Evolutionary conservation across 2,113 vertebrate species (phyloP).

Genomic region (Cephalopholis sonnerati): DNA sequence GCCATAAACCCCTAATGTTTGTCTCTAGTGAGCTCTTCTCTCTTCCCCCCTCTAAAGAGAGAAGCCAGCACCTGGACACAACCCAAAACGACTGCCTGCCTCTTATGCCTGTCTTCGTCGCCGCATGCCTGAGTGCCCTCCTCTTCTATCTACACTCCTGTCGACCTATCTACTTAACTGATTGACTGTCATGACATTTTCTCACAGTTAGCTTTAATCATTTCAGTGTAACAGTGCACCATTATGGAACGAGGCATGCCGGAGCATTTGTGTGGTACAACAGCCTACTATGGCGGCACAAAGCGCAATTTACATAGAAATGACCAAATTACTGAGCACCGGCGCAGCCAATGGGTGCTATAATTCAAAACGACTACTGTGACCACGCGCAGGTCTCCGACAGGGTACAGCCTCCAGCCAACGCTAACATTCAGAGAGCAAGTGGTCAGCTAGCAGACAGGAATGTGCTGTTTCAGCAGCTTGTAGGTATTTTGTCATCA

Average conservation of each 20-base stretch:
- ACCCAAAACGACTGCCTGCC: conserved; percentile 61
- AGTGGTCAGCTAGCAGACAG: conserved; percentile 66
- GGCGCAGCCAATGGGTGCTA: conserved; percentile 57
- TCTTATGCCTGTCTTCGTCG: conserved; percentile 45
- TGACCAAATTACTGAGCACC: conserved; percentile 75
- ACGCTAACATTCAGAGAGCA: conserved; percentile 64
- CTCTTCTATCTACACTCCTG: conserved; percentile 31
- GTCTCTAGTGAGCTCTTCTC: conserved; percentile 57
- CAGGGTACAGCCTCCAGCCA: conserved; percentile 57
- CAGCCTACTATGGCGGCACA: conserved; percentile 54
- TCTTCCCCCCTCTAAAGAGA: conserved; percentile 38
- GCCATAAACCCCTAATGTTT: conserved; percentile 63
- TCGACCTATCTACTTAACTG: conserved; percentile 56
- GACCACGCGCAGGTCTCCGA: conserved; percentile 35
- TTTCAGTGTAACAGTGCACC: conserved; percentile 48
- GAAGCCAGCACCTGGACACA: conserved; percentile 57
- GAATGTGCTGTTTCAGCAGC: conserved; percentile 79
- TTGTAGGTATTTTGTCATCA: conserved; percentile 78
- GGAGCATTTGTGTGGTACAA: conserved; percentile 57
- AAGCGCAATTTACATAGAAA: conserved; percentile 84
- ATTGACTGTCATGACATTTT: conserved; percentile 67
- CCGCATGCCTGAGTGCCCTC: conserved; percentile 40
- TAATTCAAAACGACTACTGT: conserved; percentile 72
- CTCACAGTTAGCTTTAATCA: conserved; percentile 67
- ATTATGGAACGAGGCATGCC: conserved; percentile 56